Evolutionary conservation across 23 tunicate genomes (phyloP), one percentile per base, ranked within the genome.

Genomic region (Halocynthia roretzi): DNA sequence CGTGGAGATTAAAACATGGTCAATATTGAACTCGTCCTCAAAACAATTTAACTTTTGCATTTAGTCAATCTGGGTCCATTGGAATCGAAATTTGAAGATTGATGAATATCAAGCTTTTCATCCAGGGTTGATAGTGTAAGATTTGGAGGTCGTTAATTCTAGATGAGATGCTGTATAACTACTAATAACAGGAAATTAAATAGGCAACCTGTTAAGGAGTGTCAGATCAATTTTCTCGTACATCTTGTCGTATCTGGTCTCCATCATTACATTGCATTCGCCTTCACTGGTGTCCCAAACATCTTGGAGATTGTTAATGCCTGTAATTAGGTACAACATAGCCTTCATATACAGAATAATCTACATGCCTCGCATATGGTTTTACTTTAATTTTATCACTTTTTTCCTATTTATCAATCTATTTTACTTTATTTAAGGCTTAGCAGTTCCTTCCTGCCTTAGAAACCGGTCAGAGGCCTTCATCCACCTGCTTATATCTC

Each of bases 211-310:
- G 93, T 96, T 96, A 15, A 94, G 91, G 78, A 94, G 53, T 7
- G 94, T 85, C 51, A 94, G 76, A 81, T 94, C 99, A 52, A 94
- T 94, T 66, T 94, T 94, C 65, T 94, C 99, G 55, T 94, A 94
- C 53, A 94, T 67, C 67, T 94, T 94, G 52, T 94, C 99, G 82
- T 80, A 94, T 77, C 69, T 89, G 10, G 99, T 94, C 69, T 94
- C 95, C 91, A 94, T 94, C 95, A 94, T 84, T 51, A 94, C 99
- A 56, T 84, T 81, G 82, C 99, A 94, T 54, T 94, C 99, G 10
- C 99, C 99, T 75, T 94, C 99, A 10, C 87, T 87, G 5, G 91
- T 94, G 54, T 94, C 99, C 99, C 99, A 94, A 49, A 94, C 96
- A 50, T 94, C 99, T 71, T 94, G 99, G 50, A 94, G 78, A 71